These are phyloP conservation scores for Nephrotoma appendiculata DNA, from an alignment of 2,888 invertebrate genomes.

Conservation along the genomic window DNA sequence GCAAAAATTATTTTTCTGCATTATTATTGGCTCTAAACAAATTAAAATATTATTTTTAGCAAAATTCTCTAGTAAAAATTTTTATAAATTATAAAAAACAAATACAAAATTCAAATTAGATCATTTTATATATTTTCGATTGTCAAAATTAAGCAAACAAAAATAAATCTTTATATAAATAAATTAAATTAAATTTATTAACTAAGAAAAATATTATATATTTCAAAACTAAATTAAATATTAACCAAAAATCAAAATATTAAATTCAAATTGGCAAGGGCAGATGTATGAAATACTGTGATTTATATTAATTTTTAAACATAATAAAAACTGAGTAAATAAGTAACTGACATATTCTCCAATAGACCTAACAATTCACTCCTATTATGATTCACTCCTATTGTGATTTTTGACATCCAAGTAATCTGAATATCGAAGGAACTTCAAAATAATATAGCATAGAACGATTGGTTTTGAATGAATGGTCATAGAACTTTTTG, in stretches of 20 bases:
- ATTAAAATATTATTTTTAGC: not conserved
- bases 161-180: not conserved
- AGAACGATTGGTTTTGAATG: too few species aligned
- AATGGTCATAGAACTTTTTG: too few species aligned
- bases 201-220: not conserved
- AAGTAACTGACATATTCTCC: too few species aligned
- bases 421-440: too few species aligned
- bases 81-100: not conserved
- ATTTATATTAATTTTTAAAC: not conserved
- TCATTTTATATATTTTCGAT: not conserved
- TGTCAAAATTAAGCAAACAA: not conserved
- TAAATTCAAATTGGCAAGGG: not conserved
- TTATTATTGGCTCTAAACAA: not conserved
- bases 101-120: not conserved
- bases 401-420: too few species aligned
- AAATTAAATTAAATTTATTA: not conserved
- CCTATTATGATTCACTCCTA: too few species aligned
- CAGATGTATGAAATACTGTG: not conserved
- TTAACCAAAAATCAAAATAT: not conserved
- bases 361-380: too few species aligned
- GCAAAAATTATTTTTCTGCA: not conserved
- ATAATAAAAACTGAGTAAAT: too few species aligned
- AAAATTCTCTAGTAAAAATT: not conserved
- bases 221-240: not conserved
- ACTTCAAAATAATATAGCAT: too few species aligned